Percentiles rank a stretch among this genome's conserved stretches.
Evolutionary conservation across 30 jellyfish, hydroid and myxozoan species (phyloP).

Genomic region (Sanderia malayensis): DNA sequence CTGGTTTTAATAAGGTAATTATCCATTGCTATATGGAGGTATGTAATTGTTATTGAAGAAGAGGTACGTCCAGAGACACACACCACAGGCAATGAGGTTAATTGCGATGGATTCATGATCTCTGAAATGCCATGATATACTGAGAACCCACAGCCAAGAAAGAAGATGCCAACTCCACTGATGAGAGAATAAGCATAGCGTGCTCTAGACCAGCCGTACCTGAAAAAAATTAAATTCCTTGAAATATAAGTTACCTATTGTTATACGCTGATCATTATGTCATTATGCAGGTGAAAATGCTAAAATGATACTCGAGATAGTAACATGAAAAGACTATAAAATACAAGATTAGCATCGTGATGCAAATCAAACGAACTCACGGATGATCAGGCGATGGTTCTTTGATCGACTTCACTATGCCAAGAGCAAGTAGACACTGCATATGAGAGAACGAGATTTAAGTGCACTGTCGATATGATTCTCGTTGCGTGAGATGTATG

Average conservation of each 20-base stretch:
- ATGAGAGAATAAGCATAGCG: constrained; percentile 87
- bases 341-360: too few relatives aligned
- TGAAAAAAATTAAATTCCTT: constrained; percentile 8
- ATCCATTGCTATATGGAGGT: too few relatives aligned
- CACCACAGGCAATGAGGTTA: constrained; percentile 77
- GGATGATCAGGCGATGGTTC: constrained; percentile 99
- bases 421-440: constrained; percentile 81
- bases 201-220: constrained; percentile 96
- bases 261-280: too few relatives aligned
- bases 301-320: too few relatives aligned
- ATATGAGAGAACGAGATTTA: background rate
- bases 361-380: constrained; percentile 59
- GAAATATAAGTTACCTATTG: too few relatives aligned
- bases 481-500: too few relatives aligned
- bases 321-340: too few relatives aligned
- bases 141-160: constrained; percentile 94
- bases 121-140: constrained; percentile 90
- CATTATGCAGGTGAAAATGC: too few relatives aligned
- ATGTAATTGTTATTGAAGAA: background rate
- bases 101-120: constrained; percentile 66
- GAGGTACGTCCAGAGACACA: background rate
- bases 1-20: too few relatives aligned
- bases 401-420: constrained; percentile 87
- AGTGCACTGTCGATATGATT: background rate
- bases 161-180: constrained; percentile 97